These are phyloP conservation scores for Troides aeacus DNA, from an alignment of 2,888 invertebrate species.

Conservation along the genomic window DNA sequence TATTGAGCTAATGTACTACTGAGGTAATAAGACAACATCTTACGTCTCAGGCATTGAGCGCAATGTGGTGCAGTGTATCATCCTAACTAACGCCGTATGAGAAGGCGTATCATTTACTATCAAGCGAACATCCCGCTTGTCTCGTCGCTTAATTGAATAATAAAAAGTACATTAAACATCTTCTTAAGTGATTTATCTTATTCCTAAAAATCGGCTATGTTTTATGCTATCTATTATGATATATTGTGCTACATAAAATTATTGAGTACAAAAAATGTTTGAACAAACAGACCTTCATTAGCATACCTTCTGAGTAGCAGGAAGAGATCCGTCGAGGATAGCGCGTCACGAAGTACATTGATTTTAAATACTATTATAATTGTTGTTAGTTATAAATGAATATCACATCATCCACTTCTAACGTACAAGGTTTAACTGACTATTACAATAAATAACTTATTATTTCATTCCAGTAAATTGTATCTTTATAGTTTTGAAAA, in stretches of 20 bases:
- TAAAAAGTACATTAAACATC: too few relatives aligned
- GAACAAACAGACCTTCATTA: slow-evolving; percentile 13
- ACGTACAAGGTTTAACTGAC: slow-evolving; percentile 5
- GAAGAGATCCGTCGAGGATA: slow-evolving; percentile 22
- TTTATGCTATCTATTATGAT: not conserved
- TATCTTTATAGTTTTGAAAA: slow-evolving; percentile 9
- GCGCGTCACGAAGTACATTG: slow-evolving; percentile 8
- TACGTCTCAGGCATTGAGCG: too few relatives aligned
- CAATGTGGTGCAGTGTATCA: too few relatives aligned
- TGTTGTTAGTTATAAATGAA: slow-evolving; percentile 9
- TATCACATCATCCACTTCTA: slow-evolving; percentile 10
- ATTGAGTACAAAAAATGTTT: not conserved
- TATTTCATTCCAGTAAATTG: not conserved
- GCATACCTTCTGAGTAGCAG: slow-evolving; percentile 23
- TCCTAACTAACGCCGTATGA: too few relatives aligned
- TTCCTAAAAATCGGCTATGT: too few relatives aligned
- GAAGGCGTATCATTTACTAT: too few relatives aligned
- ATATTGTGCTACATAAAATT: not conserved
- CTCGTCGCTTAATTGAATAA: too few relatives aligned
- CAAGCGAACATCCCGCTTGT: too few relatives aligned
- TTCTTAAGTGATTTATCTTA: too few relatives aligned
- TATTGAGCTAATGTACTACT: too few relatives aligned
- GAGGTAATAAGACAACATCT: too few relatives aligned
- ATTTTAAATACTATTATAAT: slow-evolving; percentile 20
- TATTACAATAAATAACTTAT: not conserved